Evolutionary conservation across 2,888 invertebrate species (phyloP).

Genomic region (Tetragonisca angustula): DNA sequence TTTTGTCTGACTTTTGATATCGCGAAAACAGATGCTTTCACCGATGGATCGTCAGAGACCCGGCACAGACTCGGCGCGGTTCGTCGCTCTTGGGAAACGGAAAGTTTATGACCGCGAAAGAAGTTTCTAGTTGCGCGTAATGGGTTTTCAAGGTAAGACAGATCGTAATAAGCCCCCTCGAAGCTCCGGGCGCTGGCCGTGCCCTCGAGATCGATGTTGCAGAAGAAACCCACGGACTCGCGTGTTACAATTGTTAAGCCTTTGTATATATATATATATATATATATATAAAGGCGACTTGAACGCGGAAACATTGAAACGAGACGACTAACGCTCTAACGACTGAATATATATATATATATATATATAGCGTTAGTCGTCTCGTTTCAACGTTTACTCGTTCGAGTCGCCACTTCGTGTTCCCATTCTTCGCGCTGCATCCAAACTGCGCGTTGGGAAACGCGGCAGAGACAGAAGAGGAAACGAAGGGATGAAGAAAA

Average conservation of each 20-base stretch:
- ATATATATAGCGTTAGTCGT: too few relatives aligned
- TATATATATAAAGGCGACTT: too few relatives aligned
- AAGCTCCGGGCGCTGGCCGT: conserved; percentile 64
- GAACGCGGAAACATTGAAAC: too few relatives aligned
- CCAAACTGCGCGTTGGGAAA: neutral
- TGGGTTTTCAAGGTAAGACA: conserved; percentile 69
- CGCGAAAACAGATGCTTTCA: conserved; percentile 12
- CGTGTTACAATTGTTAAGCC: conserved; percentile 62
- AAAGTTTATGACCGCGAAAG: conserved; percentile 66
- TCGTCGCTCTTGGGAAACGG: conserved; percentile 56
- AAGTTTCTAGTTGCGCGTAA: conserved; percentile 60
- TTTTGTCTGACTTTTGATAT: neutral
- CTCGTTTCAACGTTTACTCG: too few relatives aligned
- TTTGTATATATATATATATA: conserved; percentile 13
- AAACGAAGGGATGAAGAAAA: neutral
- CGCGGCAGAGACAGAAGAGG: too few relatives aligned
- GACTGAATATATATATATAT: too few relatives aligned
- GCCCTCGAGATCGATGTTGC: conserved; percentile 67
- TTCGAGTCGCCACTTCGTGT: too few relatives aligned
- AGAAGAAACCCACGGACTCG: conserved; percentile 60
- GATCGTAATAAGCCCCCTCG: conserved; percentile 72
- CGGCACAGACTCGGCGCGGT: conserved; percentile 5
- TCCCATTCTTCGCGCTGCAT: neutral
- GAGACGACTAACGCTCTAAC: too few relatives aligned
- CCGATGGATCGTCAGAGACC: conserved; percentile 24